Conservation (phyloP, 2,888 invertebrate species). For the Caenorhabditis sp. region DNA sequence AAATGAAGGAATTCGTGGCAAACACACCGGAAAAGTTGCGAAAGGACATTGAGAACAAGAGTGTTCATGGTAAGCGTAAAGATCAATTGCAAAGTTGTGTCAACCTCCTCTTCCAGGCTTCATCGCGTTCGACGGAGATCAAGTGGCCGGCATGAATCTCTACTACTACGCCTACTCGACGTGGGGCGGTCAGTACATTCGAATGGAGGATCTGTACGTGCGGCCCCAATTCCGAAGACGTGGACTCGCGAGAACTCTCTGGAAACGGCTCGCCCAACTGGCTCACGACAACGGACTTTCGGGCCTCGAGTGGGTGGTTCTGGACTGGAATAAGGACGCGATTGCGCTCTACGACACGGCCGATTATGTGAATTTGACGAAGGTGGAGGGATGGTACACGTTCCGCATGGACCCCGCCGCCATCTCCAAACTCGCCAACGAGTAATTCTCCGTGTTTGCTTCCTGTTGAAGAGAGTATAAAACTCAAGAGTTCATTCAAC, state of each 20-base stretch:
- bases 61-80: conserved; percentile 58
- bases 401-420: conserved; percentile 67
- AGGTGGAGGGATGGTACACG: conserved; percentile 69
- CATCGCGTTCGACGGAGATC: conserved; percentile 61
- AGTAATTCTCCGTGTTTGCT: conserved; percentile 3
- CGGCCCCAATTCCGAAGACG: conserved; percentile 83
- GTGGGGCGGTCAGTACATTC: conserved; percentile 87
- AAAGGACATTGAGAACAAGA: conserved; percentile 56
- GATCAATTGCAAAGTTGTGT: no score
- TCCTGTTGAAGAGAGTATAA: background rate
- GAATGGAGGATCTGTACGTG: conserved; percentile 91
- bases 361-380: conserved; percentile 61
- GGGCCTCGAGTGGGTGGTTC: conserved; percentile 87
- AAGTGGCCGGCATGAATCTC: conserved; percentile 81
- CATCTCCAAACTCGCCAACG: conserved; percentile 63
- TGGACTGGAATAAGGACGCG: conserved; percentile 88
- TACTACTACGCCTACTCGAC: conserved; percentile 90
- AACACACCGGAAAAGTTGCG: conserved; percentile 55
- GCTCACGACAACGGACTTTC: conserved; percentile 53
- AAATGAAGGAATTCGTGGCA: conserved; percentile 62
- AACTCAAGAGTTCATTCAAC: no score
- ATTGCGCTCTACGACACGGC: conserved; percentile 84
- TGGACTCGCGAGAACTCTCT: conserved; percentile 85
- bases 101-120: conserved; percentile 51
- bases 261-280: conserved; percentile 85